Conservation (phyloP, 2,797 vertebrate genomes). For the Alosa sapidissima region DNA sequence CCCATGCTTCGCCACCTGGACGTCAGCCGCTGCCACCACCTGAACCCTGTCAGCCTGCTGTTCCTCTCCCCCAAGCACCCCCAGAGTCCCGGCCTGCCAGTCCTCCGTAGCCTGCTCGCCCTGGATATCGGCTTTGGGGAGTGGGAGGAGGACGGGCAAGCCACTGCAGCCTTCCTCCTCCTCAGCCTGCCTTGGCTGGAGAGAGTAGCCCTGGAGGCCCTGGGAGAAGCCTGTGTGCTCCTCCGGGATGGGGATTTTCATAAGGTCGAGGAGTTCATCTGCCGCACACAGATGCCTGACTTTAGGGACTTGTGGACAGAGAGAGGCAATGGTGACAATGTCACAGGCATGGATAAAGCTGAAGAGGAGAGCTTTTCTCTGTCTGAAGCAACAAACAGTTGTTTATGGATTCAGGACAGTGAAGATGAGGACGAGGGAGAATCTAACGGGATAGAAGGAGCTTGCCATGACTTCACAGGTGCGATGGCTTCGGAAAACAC, state of each 20-base stretch:
- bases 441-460: constrained; percentile 35
- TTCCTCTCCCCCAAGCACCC: constrained; percentile 52
- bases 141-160: constrained; percentile 27
- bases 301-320: constrained; percentile 65
- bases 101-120: constrained; percentile 70
- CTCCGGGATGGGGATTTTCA: constrained; percentile 58
- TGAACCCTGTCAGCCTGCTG: constrained; percentile 69
- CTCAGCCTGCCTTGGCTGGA: constrained; percentile 73
- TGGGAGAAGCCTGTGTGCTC: constrained; percentile 66
- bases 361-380: constrained; percentile 22
- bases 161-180: constrained; percentile 71
- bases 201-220: constrained; percentile 64
- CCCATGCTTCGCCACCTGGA: constrained; percentile 74
- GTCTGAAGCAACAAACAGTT: constrained; percentile 27
- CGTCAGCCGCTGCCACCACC: constrained; percentile 73
- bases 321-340: background rate
- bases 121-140: constrained; percentile 64
- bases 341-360: background rate
- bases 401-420: constrained; percentile 38
- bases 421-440: constrained; percentile 48
- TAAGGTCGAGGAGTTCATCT: constrained; percentile 6
- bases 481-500: background rate
- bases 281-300: constrained; percentile 63
- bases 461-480: background rate
- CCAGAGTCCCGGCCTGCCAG: constrained; percentile 36